Conservation (phyloP, 2,113 vertebrate genomes). For the Oryzias melastigma region DNA sequence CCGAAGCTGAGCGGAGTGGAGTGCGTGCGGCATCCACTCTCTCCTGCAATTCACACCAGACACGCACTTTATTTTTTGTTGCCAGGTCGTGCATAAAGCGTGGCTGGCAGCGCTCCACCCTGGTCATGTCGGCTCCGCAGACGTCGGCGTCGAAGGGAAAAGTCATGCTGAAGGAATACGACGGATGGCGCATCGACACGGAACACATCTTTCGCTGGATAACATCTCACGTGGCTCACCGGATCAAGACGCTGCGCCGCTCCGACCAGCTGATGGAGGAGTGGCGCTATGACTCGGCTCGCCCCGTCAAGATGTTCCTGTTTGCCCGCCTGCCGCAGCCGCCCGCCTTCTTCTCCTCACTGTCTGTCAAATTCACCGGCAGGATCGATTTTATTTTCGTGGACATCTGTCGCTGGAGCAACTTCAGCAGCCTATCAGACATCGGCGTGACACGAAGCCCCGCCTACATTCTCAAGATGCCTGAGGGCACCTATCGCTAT, state of each 20-base stretch:
- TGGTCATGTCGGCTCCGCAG: constrained; percentile 97
- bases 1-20: too few relatives aligned
- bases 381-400: constrained; percentile 98
- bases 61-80: too few relatives aligned
- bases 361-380: constrained; percentile 97
- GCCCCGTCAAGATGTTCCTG: constrained; percentile 91
- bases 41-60: too few relatives aligned
- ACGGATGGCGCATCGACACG: constrained; percentile 81
- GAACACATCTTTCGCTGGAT: constrained; percentile 98
- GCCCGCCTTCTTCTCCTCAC: constrained; percentile 92
- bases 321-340: constrained; percentile 91
- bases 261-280: constrained; percentile 85
- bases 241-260: constrained; percentile 88
- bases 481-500: constrained; percentile 94
- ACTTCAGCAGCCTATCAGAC: constrained; percentile 84
- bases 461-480: constrained; percentile 93
- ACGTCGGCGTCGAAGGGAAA: constrained; percentile 96
- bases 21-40: too few relatives aligned
- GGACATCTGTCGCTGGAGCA: constrained; percentile 89
- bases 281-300: constrained; percentile 85
- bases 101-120: constrained; percentile 92
- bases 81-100: constrained; percentile 89
- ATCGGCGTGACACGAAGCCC: constrained; percentile 86
- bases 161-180: constrained; percentile 96
- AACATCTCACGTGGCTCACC: constrained; percentile 90